Evolutionary conservation across 2,888 invertebrate species (phyloP), one percentile per base, ranked within the genome.

Genomic region (Pseudoips prasinana): DNA sequence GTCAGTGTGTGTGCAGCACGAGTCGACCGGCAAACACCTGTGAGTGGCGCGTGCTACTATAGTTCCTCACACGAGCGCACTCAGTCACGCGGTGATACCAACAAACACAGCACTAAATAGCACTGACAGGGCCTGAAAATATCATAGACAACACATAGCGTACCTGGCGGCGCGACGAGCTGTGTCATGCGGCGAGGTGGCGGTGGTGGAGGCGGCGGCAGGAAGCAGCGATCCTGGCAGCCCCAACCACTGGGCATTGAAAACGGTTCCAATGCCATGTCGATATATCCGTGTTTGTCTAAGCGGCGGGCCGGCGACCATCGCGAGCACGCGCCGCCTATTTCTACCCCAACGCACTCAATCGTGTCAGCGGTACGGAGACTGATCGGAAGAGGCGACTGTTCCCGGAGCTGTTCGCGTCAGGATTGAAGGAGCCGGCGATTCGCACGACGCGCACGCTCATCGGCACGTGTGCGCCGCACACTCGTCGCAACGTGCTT

Each of bases 231-330:
- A 1, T 67, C 61, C 20, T 20, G 20, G 7, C n/a, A n/a, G 2
- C 7, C n/a, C 20, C 20, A 20, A 10, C 34, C 34, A 18, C 38
- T 10, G 29, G 56, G 37, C 22, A n/a, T 7, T 7, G 35, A 22
- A 7, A 7, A 20, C 64, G 64, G 70, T 57, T 71, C 69, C 14
- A 26, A 68, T 49, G 79, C 84, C 90, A 91, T 90, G 46, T 90
- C 90, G 59, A 90, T 86, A 46, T 91, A 91, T 2, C 91, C 91
- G 78, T 90, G 89, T 29, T 82, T 85, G 64, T 91, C 91, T 60
- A 82, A 55, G 25, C 73, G 74, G 26, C 52, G 74, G 33, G 57
- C 50, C 33, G 73, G 64, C 67, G 64, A 61, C 60, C 73, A 67
- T 54, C 54, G 72, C 58, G 50, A 32, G 42, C 62, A 47, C 44